Evolutionary conservation across 2,113 vertebrate genomes (phyloP), one percentile per base, ranked within the genome.

Genomic region (Ptyas mucosa): DNA sequence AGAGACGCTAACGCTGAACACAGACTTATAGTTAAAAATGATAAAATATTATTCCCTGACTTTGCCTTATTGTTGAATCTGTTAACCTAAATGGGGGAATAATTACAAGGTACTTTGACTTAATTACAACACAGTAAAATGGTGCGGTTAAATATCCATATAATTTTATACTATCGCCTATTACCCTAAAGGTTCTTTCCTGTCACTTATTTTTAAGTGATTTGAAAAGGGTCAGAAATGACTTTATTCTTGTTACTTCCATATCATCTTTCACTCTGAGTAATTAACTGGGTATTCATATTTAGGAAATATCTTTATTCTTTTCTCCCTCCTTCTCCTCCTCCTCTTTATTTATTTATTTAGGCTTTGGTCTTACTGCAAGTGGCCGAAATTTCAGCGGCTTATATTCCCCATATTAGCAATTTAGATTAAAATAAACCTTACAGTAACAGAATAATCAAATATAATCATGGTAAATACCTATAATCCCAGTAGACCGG

Each of bases 51-150:
- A 95, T 93, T 94, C 90, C 93, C 94, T 92, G 92, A 54, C 15
- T 95, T 95, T 96, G 93, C 88, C 91, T 7, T 53, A 2, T 91
- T 69, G 51, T n/a, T 92, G 54, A 92, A 57, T 91, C 15, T 18
- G 81, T 96, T 96, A 96, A 93, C 61, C 85, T 53, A 88, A 90
- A 93, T 93, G 53, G 91, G 95, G 12, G 64, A 95, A 94, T 95
- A 96, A 96, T 94, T 96, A 55, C 93, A 93, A 94, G 93, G 93
- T 94, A 93, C 81, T 97, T 95, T 94, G 81, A 94, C 94, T 95
- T 94, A 95, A 96, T 94, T 96, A 96, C 49, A 90, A 18, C 64
- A 95, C 69, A 90, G 89, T 5, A 88, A 96, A 93, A 95, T 9
- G 85, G 86, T 90, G 88, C n/a, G 93, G 88, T 94, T 96, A 95